Base-by-base conservation (phyloP, 1,140 invertebrate genomes). In the Ostrea edulis region DNA sequence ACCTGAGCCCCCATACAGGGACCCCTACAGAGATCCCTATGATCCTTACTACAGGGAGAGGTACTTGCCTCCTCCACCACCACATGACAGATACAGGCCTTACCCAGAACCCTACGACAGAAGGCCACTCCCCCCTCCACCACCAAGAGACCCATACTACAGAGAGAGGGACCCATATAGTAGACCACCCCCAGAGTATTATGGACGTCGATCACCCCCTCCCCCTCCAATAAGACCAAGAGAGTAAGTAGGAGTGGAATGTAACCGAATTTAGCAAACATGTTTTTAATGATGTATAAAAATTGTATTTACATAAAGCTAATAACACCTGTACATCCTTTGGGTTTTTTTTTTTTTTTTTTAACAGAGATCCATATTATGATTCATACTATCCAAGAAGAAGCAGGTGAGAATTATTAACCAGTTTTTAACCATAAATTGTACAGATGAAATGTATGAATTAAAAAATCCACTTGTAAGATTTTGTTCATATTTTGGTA, bases 41-140 rank as follows among this genome's bases (percentile, higher is more conserved):
- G 90, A 91, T 29, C 87, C 90, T 22, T 93, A 93, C 82, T 93
- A 92, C 89, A 90, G 92, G 58, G 91, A 92, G 44, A 89, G 89
- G 52, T 93, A 93, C 71, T 86, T 89, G 4, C 92, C 90, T 58
- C 93, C 91, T 2, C 91, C 93, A 29, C 91, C 91, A 54, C 81
- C 89, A n/a, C 85, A 86, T 84, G 92, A 93, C 85, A 90, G 93
- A 77, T 93, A 92, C 90, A 89, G 90, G 65, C 92, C 93, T n/a
- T 93, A 93, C 65, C 87, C 92, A 86, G 93, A 93, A 71, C 92
- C 92, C 0, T 93, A 93, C 84, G 92, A 93, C 55, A 92, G 93
- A 58, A 68, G 92, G n/a, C 91, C 91, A 5, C 87, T 89, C 7
- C 86, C 86, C 2, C 86, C 86, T 8, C 90, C 53, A 71, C 89